Evolutionary conservation across 2,797 vertebrate genomes (phyloP).

Genomic region (Rhinogobio ventralis): DNA sequence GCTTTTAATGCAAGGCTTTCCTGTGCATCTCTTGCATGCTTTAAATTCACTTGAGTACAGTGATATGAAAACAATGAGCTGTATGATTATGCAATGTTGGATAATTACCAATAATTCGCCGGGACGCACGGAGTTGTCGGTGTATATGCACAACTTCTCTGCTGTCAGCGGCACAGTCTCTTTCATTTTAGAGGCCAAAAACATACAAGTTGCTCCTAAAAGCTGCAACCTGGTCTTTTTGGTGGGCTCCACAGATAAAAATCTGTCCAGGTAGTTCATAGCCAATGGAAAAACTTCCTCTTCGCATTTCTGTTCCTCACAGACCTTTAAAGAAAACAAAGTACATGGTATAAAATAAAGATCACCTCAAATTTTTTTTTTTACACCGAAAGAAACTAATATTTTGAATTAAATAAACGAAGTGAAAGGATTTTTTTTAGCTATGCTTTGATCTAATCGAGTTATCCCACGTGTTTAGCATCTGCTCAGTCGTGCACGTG

Average conservation of each 20-base stretch:
- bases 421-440: not conserved
- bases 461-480: constrained; percentile 46
- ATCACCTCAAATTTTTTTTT: constrained; percentile 6
- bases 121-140: constrained; percentile 93
- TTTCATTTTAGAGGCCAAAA: constrained; percentile 99
- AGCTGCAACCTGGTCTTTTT: constrained; percentile 93
- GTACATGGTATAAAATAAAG: not conserved
- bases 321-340: constrained; percentile 82
- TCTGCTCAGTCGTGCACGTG: constrained; percentile 27
- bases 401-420: constrained; percentile 6
- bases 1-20: not conserved
- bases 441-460: constrained; percentile 28
- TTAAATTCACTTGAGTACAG: not conserved
- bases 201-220: constrained; percentile 96
- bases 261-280: constrained; percentile 99
- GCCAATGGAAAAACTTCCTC: constrained; percentile 98
- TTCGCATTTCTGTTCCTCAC: constrained; percentile 98
- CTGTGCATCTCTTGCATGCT: not conserved
- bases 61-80: not conserved
- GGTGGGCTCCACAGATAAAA: constrained; percentile 92
- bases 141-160: constrained; percentile 97
- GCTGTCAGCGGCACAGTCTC: constrained; percentile 96
- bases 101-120: constrained; percentile 91
- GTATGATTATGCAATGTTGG: not conserved
- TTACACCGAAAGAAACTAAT: not conserved